Conservation (phyloP, 2,888 invertebrate genomes). For the Pheosia tremula region DNA sequence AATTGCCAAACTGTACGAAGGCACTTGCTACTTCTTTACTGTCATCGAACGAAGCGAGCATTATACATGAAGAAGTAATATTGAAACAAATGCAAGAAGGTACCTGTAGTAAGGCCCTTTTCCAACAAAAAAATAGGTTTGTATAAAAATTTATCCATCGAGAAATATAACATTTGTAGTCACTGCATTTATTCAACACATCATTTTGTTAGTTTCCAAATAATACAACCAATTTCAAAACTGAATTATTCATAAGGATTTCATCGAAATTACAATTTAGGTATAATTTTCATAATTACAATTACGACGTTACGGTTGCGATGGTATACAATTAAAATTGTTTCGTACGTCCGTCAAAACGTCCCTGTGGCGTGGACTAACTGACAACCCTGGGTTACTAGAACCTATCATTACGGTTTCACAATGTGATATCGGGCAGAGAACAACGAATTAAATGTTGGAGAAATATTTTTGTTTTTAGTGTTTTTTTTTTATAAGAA, state of each 20-base stretch:
- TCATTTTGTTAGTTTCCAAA: not conserved
- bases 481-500: conserved; percentile 6
- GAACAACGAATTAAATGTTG: conserved; percentile 48
- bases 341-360: conserved; percentile 74
- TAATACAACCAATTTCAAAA: conserved; percentile 10
- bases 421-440: conserved; percentile 33
- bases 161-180: too few species aligned
- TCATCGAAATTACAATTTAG: conserved; percentile 15
- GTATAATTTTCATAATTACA: conserved; percentile 57
- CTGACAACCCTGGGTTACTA: conserved; percentile 60
- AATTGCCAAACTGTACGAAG: too few species aligned
- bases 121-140: too few species aligned
- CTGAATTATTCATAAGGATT: conserved; percentile 36
- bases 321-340: conserved; percentile 73
- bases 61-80: too few species aligned
- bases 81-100: too few species aligned
- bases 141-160: too few species aligned
- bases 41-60: too few species aligned
- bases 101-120: too few species aligned
- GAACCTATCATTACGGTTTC: conserved; percentile 69
- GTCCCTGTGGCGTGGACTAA: conserved; percentile 70
- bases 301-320: conserved; percentile 44
- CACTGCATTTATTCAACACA: too few species aligned
- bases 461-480: conserved; percentile 43
- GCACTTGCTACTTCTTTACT: too few species aligned